Conservation (phyloP, 1,140 invertebrate species). For the Ditylenchus dipsaci region DNA sequence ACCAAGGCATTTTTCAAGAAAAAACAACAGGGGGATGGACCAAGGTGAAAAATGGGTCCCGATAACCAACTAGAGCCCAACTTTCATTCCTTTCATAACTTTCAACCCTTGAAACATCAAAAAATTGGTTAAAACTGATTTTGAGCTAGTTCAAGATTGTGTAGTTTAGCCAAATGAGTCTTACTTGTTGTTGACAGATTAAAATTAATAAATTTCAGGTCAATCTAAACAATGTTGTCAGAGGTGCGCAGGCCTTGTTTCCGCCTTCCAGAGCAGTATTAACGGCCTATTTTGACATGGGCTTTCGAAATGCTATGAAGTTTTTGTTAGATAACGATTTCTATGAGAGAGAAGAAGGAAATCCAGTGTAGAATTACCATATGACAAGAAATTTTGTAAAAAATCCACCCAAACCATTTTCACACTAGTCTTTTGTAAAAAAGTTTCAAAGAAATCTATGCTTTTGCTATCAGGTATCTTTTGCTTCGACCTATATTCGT, state of each 20-base stretch:
- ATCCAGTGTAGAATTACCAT: slow-evolving; percentile 24
- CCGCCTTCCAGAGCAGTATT: slow-evolving; percentile 57
- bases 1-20: too few relatives aligned
- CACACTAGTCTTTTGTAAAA: too few relatives aligned
- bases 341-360: slow-evolving; percentile 51
- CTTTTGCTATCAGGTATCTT: slow-evolving; percentile 2
- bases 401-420: too few relatives aligned
- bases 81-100: not conserved
- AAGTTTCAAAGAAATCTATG: not conserved
- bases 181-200: slow-evolving; percentile 11
- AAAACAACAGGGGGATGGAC: too few relatives aligned
- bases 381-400: not conserved
- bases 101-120: not conserved
- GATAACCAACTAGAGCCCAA: too few relatives aligned
- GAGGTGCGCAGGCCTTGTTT: slow-evolving; percentile 59
- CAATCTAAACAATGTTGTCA: slow-evolving; percentile 57
- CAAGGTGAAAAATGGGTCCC: too few relatives aligned
- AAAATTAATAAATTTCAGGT: slow-evolving; percentile 44
- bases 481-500: not conserved
- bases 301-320: slow-evolving; percentile 58
- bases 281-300: slow-evolving; percentile 57
- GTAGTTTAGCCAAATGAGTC: not conserved
- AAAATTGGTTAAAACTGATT: too few relatives aligned
- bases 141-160: too few relatives aligned
- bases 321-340: slow-evolving; percentile 57